phyloP scores from a whole-genome alignment of 2,888 invertebrate genomes.

The Troglohyphantes excavatus region DNA sequence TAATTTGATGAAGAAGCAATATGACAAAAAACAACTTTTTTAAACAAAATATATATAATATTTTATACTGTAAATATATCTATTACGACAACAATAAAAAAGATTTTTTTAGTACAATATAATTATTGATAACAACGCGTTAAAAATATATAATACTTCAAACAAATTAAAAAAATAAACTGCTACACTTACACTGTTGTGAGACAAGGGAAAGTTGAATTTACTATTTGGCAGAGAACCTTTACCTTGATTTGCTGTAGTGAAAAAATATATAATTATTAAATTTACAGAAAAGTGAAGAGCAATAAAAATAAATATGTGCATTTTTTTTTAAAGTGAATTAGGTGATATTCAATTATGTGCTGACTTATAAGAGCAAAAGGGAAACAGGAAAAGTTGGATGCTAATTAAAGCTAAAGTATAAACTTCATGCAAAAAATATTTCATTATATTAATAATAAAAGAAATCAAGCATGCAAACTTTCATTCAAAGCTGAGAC shows the following conservation, averaged over 20 bases:
- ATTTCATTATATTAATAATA: background rate
- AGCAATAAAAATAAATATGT: background rate
- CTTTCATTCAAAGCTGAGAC: slow-evolving; percentile 13
- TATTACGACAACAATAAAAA: too few species aligned
- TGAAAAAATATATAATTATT: slow-evolving; percentile 5
- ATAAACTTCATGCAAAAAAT: slow-evolving; percentile 21
- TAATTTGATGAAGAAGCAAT: too few species aligned
- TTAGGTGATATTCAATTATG: background rate
- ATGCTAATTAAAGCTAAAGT: background rate
- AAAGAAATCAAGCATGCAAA: slow-evolving; percentile 21
- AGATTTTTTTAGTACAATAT: too few species aligned
- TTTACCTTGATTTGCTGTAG: slow-evolving; percentile 56
- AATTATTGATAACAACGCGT: too few species aligned
- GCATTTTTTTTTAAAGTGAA: background rate
- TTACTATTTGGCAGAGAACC: slow-evolving; percentile 60
- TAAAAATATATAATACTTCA: too few species aligned
- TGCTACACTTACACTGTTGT: slow-evolving; percentile 59
- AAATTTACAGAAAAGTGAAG: background rate
- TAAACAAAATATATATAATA: too few species aligned
- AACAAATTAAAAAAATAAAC: too few species aligned
- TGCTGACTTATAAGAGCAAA: background rate
- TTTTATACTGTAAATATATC: too few species aligned
- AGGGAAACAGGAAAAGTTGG: background rate
- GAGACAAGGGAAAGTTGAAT: slow-evolving; percentile 45
- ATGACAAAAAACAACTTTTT: too few species aligned